These are phyloP conservation scores for Adineta ricciae DNA, from an alignment of 2,888 invertebrate genomes.

Conservation along the genomic window DNA sequence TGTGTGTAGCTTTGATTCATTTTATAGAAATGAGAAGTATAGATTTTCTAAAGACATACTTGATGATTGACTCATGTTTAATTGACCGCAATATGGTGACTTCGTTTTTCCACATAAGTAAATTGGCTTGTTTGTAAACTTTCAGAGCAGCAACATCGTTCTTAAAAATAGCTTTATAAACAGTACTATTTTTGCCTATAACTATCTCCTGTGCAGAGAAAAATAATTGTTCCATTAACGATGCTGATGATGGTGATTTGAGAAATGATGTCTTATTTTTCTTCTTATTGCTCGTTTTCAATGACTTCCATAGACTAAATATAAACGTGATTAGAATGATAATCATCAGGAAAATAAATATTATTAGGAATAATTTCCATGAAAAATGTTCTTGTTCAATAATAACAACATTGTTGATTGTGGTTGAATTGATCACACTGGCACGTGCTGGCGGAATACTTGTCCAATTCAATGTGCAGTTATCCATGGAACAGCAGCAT, in stretches of 20 bases:
- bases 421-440: background rate
- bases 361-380: background rate
- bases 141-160: background rate
- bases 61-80: background rate
- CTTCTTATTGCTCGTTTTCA: background rate
- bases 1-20: no score
- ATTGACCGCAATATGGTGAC: background rate
- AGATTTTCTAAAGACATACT: background rate
- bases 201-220: background rate
- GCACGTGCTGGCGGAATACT: background rate
- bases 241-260: background rate
- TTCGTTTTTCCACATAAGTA: background rate
- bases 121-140: background rate
- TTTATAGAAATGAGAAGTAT: no score
- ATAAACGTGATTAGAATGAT: background rate
- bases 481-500: background rate
- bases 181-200: background rate
- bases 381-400: background rate
- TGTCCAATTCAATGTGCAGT: background rate
- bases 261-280: background rate
- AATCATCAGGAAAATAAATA: background rate
- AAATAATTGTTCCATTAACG: background rate
- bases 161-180: background rate
- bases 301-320: background rate
- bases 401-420: background rate